Evolutionary conservation across 2,888 invertebrate species (phyloP).

Genomic region (Unio delphinus): DNA sequence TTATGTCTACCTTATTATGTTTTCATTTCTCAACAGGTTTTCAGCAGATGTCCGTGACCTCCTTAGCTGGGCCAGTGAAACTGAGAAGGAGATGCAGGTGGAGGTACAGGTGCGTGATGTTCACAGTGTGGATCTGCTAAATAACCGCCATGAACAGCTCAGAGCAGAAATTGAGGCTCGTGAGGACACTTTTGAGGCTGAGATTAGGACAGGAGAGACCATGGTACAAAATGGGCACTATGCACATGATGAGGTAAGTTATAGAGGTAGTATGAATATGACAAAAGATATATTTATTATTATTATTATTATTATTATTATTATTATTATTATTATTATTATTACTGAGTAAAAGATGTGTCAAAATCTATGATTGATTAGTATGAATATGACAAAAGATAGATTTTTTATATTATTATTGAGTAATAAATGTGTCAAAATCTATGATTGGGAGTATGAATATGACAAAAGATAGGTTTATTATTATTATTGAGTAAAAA

Average conservation of each 20-base stretch:
- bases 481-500: no score
- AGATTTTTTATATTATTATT: no score
- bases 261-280: background rate
- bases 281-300: no score
- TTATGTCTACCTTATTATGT: no score
- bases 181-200: conserved; percentile 95
- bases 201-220: conserved; percentile 92
- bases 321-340: no score
- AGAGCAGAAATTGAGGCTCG: conserved; percentile 99
- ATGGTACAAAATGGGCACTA: conserved; percentile 91
- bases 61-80: conserved; percentile 87
- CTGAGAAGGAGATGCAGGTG: conserved; percentile 83
- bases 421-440: no score
- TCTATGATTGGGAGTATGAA: background rate
- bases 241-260: conserved; percentile 75
- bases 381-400: no score
- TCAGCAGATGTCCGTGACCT: conserved; percentile 79
- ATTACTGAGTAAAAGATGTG: no score
- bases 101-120: conserved; percentile 89
- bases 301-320: no score
- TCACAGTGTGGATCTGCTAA: conserved; percentile 95
- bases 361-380: no score
- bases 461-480: no score
- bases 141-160: conserved; percentile 98
- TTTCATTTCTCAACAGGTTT: conserved; percentile 4